Evolutionary conservation across 92 coral and sea anemone species (phyloP).

Genomic region (Isaurus tuberculatus): DNA sequence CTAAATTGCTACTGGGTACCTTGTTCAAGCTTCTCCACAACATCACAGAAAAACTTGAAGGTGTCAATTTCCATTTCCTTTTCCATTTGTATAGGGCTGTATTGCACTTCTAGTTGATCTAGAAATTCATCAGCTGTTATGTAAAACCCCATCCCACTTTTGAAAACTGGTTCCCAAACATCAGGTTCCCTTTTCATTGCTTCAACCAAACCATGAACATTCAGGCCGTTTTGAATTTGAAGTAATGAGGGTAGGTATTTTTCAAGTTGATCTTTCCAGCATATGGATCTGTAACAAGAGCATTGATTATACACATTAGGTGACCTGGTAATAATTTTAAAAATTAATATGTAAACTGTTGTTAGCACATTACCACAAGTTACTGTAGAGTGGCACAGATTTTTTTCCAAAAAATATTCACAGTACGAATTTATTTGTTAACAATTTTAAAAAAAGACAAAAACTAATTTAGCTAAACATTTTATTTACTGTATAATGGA

Average conservation of each 20-base stretch:
- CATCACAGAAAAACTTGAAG: constrained; percentile 20
- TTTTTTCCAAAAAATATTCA: not conserved
- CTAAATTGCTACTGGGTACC: not conserved
- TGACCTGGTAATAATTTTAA: not conserved
- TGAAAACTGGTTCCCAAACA: constrained; percentile 41
- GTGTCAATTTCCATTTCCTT: constrained; percentile 46
- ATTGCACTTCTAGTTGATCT: constrained; percentile 36
- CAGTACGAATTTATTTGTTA: too few relatives aligned
- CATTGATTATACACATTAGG: not conserved
- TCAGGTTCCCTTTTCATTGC: constrained; percentile 38
- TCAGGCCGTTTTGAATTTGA: constrained; percentile 41
- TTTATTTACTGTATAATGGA: not conserved
- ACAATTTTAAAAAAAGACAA: too few relatives aligned
- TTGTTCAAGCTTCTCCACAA: not conserved
- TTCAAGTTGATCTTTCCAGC: constrained; percentile 27
- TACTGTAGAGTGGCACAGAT: too few relatives aligned
- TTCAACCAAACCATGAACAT: constrained; percentile 26
- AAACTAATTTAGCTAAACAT: too few relatives aligned
- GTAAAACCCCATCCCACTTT: constrained; percentile 3
- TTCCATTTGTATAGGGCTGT: constrained; percentile 26
- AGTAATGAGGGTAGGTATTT: constrained; percentile 37
- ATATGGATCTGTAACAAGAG: constrained; percentile 39
- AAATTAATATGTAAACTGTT: not conserved
- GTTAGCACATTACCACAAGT: too few relatives aligned
- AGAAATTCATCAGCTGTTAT: constrained; percentile 15